These are phyloP conservation scores for Enoplosus armatus DNA, from an alignment of 2,797 vertebrate species.

Conservation along the genomic window DNA sequence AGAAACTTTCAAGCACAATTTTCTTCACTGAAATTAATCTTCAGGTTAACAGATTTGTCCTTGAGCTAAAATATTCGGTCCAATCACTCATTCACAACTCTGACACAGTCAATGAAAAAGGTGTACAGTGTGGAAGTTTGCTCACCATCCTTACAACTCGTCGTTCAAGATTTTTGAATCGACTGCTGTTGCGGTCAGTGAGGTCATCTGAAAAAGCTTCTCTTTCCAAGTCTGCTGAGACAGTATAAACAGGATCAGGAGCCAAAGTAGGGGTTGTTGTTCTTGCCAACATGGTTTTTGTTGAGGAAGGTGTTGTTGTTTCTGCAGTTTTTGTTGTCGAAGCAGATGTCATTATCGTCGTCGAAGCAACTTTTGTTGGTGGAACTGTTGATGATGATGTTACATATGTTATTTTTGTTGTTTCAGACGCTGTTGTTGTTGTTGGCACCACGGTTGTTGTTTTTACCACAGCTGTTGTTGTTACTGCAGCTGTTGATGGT, in stretches of 20 bases:
- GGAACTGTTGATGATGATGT: no score
- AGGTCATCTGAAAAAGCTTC: neutral
- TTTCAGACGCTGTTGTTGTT: neutral
- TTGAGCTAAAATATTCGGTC: neutral
- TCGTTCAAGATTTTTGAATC: neutral
- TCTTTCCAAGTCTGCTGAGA: neutral
- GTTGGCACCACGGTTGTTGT: neutral
- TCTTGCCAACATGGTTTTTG: no score
- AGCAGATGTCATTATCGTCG: no score
- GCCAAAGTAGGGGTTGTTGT: no score
- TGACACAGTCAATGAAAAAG: neutral
- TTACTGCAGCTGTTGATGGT: neutral
- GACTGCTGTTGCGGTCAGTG: neutral
- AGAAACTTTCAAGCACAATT: neutral
- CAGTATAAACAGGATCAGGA: neutral
- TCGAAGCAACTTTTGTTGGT: no score
- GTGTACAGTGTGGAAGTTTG: neutral
- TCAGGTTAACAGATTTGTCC: neutral
- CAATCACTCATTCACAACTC: neutral
- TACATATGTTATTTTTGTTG: no score
- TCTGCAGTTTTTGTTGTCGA: no score
- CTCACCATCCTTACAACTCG: neutral
- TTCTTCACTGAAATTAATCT: neutral
- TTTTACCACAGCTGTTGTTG: neutral
- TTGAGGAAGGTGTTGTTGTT: neutral